Base-by-base conservation (phyloP, 2,888 invertebrate species). In the Entomobrya multifasciata region DNA sequence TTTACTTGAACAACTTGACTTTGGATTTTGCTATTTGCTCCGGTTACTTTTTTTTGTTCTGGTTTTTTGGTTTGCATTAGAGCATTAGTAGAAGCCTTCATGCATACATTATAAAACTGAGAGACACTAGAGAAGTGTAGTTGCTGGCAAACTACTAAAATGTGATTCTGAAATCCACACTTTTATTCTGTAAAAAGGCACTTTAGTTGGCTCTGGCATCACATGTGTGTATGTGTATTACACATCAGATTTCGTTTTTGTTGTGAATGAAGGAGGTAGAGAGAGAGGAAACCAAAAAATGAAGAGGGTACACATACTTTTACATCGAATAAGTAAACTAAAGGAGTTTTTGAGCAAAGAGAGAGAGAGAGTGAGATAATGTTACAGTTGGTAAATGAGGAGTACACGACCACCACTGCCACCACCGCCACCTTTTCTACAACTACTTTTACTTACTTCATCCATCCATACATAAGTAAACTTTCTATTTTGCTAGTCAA, bases 1-100 rank as follows among this genome's bases (percentile, higher is more conserved):
- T 83, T 83, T 83, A 52, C 76, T 76, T 47, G 52, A 83, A 83
- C 83, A 83, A 83, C 60, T 83, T 83, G 76, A 83, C 83, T 83
- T 77, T 83, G 52, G 83, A 65, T 83, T 65, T 77, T 83, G 22
- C 65, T 30, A 41, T 70, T 83, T 74, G 70, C 55, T 79, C 30
- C 62, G 47, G 47, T 70, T 55, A 41, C 78, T 62, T 78, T 62
- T 60, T 77, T 78, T 62, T 41, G 57, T 57, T 36, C 36, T 36
- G 5, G 4, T 8, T 36, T 36, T 67, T 41, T 80, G 52, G 67
- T 52, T 70, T 67, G 67, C 55, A 76, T 36, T 67, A 22, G 55
- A 74, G 55, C 47, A 62, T 74, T 70, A 70, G 47, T 22, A 70
- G 44, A 60, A 60, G 47, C 22, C 70, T 70, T 70, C 47, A 47